Base-by-base conservation (phyloP, 2,888 invertebrate genomes). In the Eupithecia pulchellata region DNA sequence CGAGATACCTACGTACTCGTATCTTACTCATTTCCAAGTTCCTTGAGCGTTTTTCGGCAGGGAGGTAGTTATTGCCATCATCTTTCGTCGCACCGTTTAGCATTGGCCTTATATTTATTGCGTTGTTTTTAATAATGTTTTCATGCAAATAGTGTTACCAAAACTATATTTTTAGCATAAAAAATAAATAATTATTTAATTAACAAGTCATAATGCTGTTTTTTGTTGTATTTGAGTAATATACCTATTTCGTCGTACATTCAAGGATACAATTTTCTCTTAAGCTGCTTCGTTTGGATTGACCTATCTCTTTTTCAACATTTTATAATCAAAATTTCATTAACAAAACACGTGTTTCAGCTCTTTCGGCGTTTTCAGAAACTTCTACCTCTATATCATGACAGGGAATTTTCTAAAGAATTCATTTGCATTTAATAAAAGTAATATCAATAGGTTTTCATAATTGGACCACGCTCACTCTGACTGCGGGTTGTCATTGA, bases 51-150 rank as follows among this genome's bases (percentile, higher is more conserved):
- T n/a, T 20, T 20, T 20, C 4, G 20, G n/a, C n/a, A n/a, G n/a
- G n/a, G n/a, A n/a, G n/a, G n/a, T n/a, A n/a, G n/a, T n/a, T n/a
- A n/a, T n/a, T n/a, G n/a, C n/a, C n/a, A n/a, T n/a, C 17, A 30
- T 27, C 32, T 57, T 57, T 32, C 2, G n/a, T 68, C 47, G 71
- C 11, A 30, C 55, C 29, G 25, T 27, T 4, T 55, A 34, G 29
- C 72, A 65, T 68, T 66, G 68, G 66, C 58, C 47, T 68, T 65
- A 17, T 27, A 8, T 64, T 67, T 65, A 65, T 68, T 71, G 39
- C n/a, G 61, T 62, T 71, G 65, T 72, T 65, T 72, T 52, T 32
- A 64, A 64, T 57, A 68, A 8, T 20, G 9, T 47, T 20, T 47
- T 47, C 9, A 20, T 9, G 20, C 47, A 47, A 47, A 47, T 47